Evolutionary conservation across 37 sponge, comb jelly and placozoan genomes (phyloP).

Genomic region (Theonella swinhoei): DNA sequence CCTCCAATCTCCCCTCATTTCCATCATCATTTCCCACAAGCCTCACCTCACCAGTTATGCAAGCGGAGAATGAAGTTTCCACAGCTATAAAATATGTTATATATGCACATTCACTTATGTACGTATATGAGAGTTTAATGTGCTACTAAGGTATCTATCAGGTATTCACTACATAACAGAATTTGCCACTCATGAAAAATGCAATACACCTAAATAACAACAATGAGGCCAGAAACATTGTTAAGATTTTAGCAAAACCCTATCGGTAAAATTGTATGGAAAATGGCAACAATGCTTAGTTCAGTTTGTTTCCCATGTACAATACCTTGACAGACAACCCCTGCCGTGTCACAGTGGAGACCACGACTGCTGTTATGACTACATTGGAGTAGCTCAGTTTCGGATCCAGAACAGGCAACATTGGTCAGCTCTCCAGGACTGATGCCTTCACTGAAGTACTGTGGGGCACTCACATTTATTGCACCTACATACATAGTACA

Average conservation of each 20-base stretch:
- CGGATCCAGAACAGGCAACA: constrained; percentile 29
- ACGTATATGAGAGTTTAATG: no score
- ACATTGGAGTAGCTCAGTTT: constrained; percentile 1
- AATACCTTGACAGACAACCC: constrained; percentile 36
- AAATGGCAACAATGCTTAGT: no score
- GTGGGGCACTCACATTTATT: not conserved
- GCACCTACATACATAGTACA: no score
- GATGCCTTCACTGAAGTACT: constrained; percentile 22
- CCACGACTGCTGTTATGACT: not conserved
- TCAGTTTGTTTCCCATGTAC: no score
- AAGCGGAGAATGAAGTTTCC: not conserved
- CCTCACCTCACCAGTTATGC: constrained; percentile 41
- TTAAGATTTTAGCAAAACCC: no score
- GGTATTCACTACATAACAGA: not conserved
- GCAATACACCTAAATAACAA: no score
- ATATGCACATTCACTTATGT: no score
- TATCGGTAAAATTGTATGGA: no score
- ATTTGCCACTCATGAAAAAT: no score
- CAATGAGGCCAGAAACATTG: no score
- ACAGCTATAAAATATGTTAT: no score
- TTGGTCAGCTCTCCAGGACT: not conserved
- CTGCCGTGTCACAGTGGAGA: constrained; percentile 25
- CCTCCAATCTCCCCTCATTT: constrained; percentile 45
- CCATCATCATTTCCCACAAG: constrained; percentile 12
- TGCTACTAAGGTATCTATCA: not conserved